Conservation (phyloP, 1,140 invertebrate species). For the Trachelipus rathkii region DNA sequence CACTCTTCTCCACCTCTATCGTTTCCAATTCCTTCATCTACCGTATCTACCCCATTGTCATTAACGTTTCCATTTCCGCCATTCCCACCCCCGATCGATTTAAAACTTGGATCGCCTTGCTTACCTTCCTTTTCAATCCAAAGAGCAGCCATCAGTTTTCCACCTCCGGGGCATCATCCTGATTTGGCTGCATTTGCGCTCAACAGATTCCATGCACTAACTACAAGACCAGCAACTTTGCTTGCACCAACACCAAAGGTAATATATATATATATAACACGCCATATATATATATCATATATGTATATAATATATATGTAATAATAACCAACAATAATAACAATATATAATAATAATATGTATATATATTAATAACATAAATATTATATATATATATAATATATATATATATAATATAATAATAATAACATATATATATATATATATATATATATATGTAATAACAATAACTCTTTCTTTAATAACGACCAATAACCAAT, state of each 20-base stretch:
- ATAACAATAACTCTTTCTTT: no score
- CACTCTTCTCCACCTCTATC: constrained; percentile 5
- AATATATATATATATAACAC: background rate
- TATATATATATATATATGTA: background rate
- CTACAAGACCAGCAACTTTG: constrained; percentile 28
- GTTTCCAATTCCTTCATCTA: background rate
- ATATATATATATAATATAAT: background rate
- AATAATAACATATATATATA: background rate
- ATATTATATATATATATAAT: background rate
- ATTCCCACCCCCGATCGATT: constrained; percentile 21
- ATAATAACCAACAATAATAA: no score
- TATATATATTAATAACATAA: background rate
- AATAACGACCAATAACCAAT: no score
- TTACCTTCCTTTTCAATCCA: constrained; percentile 48
- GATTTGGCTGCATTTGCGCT: constrained; percentile 23
- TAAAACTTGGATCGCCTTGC: constrained; percentile 45
- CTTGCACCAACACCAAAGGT: constrained; percentile 40
- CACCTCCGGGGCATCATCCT: constrained; percentile 21
- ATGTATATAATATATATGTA: no score
- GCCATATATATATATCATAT: background rate
- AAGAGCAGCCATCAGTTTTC: constrained; percentile 21
- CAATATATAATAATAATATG: no score
- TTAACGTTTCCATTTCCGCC: constrained; percentile 24
- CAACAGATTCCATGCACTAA: constrained; percentile 21
- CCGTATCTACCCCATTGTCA: constrained; percentile 25